Base-by-base conservation (phyloP, 2,888 invertebrate species). In the Himalopsyche japonica region DNA sequence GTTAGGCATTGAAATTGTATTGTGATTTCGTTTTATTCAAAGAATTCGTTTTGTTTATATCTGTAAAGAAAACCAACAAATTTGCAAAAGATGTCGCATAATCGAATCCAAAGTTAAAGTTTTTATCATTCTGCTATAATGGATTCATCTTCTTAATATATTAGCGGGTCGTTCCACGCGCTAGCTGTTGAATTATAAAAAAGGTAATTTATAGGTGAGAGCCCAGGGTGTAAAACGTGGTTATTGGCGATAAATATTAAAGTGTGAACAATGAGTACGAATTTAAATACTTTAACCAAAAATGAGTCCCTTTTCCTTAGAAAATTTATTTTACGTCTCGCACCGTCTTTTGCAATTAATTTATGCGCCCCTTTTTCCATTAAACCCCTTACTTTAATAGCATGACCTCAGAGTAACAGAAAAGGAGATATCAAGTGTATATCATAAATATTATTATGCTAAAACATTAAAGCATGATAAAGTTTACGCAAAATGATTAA, bases 161-260 rank as follows among this genome's bases (percentile, higher is more conserved):
- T 70, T 70, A 70, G 70, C 24, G 70, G 70, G 24, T 27, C 30
- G 30, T 70, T 70, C 27, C 70, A 70, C 70, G 70, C 27, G 12
- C 24, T 70, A 70, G 12, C 70, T 30, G 64, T 27, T 47, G 57
- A 84, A 77, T 57, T 76, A 77, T 76, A 81, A 82, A 84, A 84
- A 84, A 79, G 48, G 49, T 79, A 81, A 84, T 82, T 84, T 81
- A 84, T 76, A 76, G 76, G 82, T 37, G 43, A 30, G 77, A 34
- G 20, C 30, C 24, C 47, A 77, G 82, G 43, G 80, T 82, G 57
- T 80, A 27, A 83, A 79, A 79, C 57, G 85, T 70, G 85, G 85
- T 85, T 85, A 85, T 85, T 85, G 85, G 83, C 82, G 78, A 85
- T 85, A 83, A 83, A 85, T 85, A 85, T 85, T 78, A 82, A 81